phyloP scores from a whole-genome alignment of 2,888 invertebrate genomes.

The Cryptosula pallasiana region DNA sequence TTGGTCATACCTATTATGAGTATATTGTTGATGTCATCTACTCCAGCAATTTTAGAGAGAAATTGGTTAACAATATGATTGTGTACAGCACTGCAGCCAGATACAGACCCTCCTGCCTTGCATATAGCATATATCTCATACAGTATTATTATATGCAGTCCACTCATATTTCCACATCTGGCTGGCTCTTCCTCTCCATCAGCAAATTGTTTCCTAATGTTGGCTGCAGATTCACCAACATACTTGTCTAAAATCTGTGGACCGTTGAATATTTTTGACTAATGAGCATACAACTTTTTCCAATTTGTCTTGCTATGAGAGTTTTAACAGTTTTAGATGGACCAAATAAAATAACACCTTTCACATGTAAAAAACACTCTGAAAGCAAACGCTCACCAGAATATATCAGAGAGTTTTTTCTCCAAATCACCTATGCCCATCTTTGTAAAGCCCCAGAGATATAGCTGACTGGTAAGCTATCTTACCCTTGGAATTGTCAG shows the following conservation, averaged over 20 bases:
- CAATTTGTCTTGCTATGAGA: conserved; percentile 86
- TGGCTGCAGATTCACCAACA: conserved; percentile 98
- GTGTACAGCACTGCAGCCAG: conserved; percentile 70
- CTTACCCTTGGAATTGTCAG: conserved; percentile 66
- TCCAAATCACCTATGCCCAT: conserved; percentile 99
- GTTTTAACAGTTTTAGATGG: conserved; percentile 99
- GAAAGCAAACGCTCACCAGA: conserved; percentile 95
- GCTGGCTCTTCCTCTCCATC: conserved; percentile 99
- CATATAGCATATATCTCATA: conserved; percentile 99
- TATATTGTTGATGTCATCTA: conserved; percentile 97
- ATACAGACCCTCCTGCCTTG: conserved; percentile 90
- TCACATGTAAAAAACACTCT: conserved; percentile 95
- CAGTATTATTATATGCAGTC: conserved; percentile 97
- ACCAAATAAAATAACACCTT: conserved; percentile 91
- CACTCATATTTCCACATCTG: conserved; percentile 87
- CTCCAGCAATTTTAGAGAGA: conserved; percentile 96
- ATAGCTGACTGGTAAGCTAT: conserved; percentile 82
- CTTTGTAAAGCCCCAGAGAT: conserved; percentile 96
- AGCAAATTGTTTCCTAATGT: conserved; percentile 88
- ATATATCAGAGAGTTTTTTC: conserved; percentile 95
- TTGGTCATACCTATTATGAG: conserved; percentile 80
- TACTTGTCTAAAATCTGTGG: conserved; percentile 99
- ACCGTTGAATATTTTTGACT: conserved; percentile 98
- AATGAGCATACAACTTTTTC: conserved; percentile 95
- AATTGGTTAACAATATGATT: conserved; percentile 99